Percentiles rank a stretch among this genome's conserved stretches.
Evolutionary conservation across 2,113 vertebrate genomes (phyloP).

Genomic region (Forbesichthys agassizii): DNA sequence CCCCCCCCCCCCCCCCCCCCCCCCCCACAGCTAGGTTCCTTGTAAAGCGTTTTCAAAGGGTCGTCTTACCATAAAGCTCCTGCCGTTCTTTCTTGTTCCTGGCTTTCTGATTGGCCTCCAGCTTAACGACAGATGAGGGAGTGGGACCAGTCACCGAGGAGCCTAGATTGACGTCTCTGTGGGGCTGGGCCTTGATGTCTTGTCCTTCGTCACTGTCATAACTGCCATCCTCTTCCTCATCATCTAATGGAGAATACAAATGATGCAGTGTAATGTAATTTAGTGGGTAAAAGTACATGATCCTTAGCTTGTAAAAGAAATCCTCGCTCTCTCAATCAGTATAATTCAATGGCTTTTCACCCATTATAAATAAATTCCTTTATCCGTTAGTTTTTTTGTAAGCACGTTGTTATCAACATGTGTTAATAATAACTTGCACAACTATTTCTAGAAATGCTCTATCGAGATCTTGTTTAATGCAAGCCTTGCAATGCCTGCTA

Average conservation of each 20-base stretch:
- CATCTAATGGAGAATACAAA: constrained; percentile 59
- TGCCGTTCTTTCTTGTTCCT: constrained; percentile 96
- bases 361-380: constrained; percentile 1
- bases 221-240: constrained; percentile 80
- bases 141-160: constrained; percentile 83
- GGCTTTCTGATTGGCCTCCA: constrained; percentile 97
- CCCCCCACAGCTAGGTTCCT: constrained; percentile 39
- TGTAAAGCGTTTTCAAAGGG: constrained; percentile 43
- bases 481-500: constrained; percentile 13
- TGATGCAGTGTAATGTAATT: constrained; percentile 2
- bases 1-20: no score
- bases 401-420: constrained; percentile 45
- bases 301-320: constrained; percentile 13
- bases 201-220: constrained; percentile 86
- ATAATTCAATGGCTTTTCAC: constrained; percentile 5
- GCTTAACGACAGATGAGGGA: constrained; percentile 92
- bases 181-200: constrained; percentile 62
- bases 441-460: constrained; percentile 44
- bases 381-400: constrained; percentile 25
- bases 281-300: not conserved
- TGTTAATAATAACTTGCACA: constrained; percentile 31
- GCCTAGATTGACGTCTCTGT: constrained; percentile 69
- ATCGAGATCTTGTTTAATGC: constrained; percentile 48
- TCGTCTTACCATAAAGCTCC: constrained; percentile 84
- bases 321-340: constrained; percentile 30